phyloP scores from a whole-genome alignment of 2,797 vertebrate genomes.

The Emys orbicularis region DNA sequence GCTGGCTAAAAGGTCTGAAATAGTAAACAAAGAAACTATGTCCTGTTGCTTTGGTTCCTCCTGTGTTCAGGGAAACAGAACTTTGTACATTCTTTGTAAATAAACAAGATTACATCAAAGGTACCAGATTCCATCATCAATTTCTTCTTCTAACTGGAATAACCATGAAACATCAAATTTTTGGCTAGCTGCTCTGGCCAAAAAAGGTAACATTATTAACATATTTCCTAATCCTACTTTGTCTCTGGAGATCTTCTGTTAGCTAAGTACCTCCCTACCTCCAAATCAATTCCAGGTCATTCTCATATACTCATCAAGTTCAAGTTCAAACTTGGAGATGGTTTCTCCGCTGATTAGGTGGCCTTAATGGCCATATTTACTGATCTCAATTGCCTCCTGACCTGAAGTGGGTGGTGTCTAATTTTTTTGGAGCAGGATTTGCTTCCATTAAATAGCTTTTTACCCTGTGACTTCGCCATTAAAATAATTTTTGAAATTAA shows the following conservation, averaged over 20 bases:
- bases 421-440: not conserved
- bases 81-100: not conserved
- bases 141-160: not conserved
- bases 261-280: not conserved
- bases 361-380: not conserved
- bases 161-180: not conserved
- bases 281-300: not conserved
- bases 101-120: not conserved
- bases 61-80: not conserved
- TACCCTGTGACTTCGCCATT: not conserved
- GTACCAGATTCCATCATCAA: not conserved
- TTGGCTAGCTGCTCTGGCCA: not conserved
- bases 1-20: not conserved
- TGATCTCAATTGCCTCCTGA: not conserved
- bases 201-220: not conserved
- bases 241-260: not conserved
- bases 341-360: slow-evolving; percentile 7
- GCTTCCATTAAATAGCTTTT: not conserved
- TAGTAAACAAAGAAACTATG: not conserved
- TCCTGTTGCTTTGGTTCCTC: not conserved
- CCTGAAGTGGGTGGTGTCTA: not conserved
- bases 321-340: slow-evolving; percentile 14
- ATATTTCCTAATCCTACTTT: slow-evolving; percentile 1
- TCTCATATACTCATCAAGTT: not conserved
- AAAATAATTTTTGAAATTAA: not conserved